Base-by-base conservation (phyloP, 2,113 vertebrate species). In the Cricetomys ansorgei region DNA sequence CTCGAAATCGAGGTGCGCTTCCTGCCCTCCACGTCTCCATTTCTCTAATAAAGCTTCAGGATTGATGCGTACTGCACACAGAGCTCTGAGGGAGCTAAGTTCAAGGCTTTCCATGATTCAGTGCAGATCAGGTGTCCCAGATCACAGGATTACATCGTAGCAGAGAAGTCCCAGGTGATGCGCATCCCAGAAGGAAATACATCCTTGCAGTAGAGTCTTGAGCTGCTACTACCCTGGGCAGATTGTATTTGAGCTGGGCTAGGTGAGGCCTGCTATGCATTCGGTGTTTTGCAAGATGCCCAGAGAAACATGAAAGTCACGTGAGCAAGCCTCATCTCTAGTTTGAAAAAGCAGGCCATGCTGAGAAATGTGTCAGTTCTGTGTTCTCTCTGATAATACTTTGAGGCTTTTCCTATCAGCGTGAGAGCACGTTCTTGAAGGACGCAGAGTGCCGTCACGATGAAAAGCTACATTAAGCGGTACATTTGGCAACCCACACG, bases 401-500 rank as follows among this genome's bases (percentile, higher is more conserved):
- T 48, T 64, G 34, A 53, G 57, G 37, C 70, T 90, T 89, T 85
- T 64, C 86, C n/a, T 93, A 94, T 96, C 89, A 89, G 95, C 4
- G 0, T 73, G 83, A 37, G 59, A 95, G 27, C 7, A 2, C 50
- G 55, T 75, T 96, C 67, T 65, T 69, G 69, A 81, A 57, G 94
- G 62, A 96, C 69, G 40, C 53, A 67, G 45, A 3, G 34, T 88
- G 43, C 72, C 86, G 57, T 27, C 67, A 57, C 80, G 62, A 65
- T 62, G 70, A 81, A 96, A 94, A 94, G 94, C 80, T 93, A 93
- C 94, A 95, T 37, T 80, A 55, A 70, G 70, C 8, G 91, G 70
- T 29, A 75, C 40, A 59, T 75, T 55, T 88, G 70, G 62, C 27
- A 59, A 86, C 55, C 75, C 73, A 77, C 84, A 50, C 1, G 80